Evolutionary conservation across 1,140 invertebrate species (phyloP), one percentile per base, ranked within the genome.

Genomic region (Tetragnatha versicolor): DNA sequence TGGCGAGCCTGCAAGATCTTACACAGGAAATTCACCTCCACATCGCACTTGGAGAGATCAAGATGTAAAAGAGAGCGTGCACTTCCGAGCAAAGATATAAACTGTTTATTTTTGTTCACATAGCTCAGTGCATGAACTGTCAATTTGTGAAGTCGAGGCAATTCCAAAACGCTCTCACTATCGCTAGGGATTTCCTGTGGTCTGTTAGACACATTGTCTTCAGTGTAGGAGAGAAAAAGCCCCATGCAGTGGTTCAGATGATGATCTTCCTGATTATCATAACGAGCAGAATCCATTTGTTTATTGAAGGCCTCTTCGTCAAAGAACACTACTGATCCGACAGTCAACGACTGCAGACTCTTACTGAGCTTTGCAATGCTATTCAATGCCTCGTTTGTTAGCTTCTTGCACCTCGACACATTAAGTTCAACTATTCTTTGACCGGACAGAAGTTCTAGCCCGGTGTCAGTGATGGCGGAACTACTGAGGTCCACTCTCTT

Each of bases 381-480:
- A 35, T 42, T 20, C n/a, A 79, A 60, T 31, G 63, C 49, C 10
- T 80, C 65, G n/a, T 83, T 82, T 0, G 90, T 90, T n/a, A 94
- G 84, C 58, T 89, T 88, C 49, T 87, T 86, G 84, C 93, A 94
- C 80, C 93, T 89, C 45, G 89, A 88, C 70, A 96, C 86, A 79
- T 93, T 91, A 51, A 96, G 84, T 77, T 92, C 90, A 10, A 88
- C 85, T 31, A 94, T 87, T 70, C 91, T 89, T 84, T 96, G 94
- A 20, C 86, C 87, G 82, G 92, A 86, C 29, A 96, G 84, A 20
- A 89, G 89, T 66, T 88, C 85, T 5, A 95, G 85, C n/a, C 91
- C 90, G 85, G 83, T 93, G 91, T 12, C 90, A 90, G 17, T 70
- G 14, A 96, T 88, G 10, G 88, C 87, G n/a, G 91, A 90, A 82